A percentile compares a stretch with the other conserved stretches of the same genome.
These are phyloP conservation scores for Lepus oiostolus DNA, from an alignment of 2,797 vertebrate species.

Conservation along the genomic window DNA sequence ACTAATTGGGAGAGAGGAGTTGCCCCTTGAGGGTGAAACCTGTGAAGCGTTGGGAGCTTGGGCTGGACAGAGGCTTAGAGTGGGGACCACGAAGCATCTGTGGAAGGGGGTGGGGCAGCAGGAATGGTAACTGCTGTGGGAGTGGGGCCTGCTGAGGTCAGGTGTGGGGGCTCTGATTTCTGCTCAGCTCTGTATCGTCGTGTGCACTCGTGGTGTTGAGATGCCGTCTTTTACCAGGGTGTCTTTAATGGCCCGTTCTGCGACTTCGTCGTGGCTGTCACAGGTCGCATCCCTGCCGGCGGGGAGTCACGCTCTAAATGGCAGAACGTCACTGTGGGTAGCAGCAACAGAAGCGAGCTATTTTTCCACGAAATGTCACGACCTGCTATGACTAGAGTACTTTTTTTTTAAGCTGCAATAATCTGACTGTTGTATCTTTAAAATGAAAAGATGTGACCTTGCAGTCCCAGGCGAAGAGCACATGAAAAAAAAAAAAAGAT, in stretches of 20 bases:
- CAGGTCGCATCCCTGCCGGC: background rate
- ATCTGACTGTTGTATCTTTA: constrained; percentile 22
- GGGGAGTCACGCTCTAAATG: background rate
- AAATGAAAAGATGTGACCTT: constrained; percentile 66
- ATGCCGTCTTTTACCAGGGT: background rate
- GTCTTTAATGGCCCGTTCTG: background rate
- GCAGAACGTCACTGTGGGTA: constrained; percentile 36
- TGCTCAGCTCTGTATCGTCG: background rate
- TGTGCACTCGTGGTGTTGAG: background rate
- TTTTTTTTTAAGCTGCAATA: constrained; percentile 38
- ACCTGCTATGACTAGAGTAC: background rate
- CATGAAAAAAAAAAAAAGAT: background rate
- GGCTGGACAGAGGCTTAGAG: background rate
- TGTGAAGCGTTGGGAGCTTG: background rate
- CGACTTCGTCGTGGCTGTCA: background rate
- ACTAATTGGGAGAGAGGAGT: constrained; percentile 1
- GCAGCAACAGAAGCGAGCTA: constrained; percentile 39
- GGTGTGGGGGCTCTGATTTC: background rate
- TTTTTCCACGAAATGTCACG: constrained; percentile 47
- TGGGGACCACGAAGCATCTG: background rate
- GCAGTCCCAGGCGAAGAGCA: constrained; percentile 39
- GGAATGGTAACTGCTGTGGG: background rate
- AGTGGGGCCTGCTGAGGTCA: background rate
- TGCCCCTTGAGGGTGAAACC: background rate
- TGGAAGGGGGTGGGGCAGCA: background rate